phyloP scores from a whole-genome alignment of 1,140 invertebrate genomes.

The Antheraea mylitta region DNA sequence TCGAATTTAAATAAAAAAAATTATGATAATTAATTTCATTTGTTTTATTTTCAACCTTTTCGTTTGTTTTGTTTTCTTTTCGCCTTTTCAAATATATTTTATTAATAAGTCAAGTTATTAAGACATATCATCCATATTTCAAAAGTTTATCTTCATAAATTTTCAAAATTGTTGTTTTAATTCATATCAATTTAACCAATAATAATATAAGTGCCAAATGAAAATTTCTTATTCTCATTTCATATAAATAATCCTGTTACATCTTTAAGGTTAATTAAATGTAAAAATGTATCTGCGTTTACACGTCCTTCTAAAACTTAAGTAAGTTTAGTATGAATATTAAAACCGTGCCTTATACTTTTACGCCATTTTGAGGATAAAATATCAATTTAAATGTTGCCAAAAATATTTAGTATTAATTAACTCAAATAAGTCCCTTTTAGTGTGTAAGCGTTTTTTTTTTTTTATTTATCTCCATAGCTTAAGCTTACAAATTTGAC shows the following conservation, averaged over 20 bases:
- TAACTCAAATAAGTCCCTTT: background rate
- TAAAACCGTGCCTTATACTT: conserved; percentile 74
- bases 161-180: background rate
- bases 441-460: conserved; percentile 21
- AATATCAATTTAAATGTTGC: conserved; percentile 69
- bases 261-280: conserved; percentile 9
- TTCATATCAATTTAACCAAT: background rate
- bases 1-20: conserved; percentile 72
- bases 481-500: background rate
- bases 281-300: conserved; percentile 36
- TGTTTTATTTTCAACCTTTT: conserved; percentile 60
- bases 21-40: conserved; percentile 65
- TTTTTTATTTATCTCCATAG: background rate
- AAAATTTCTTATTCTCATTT: background rate
- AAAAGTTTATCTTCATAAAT: background rate
- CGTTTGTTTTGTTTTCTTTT: conserved; percentile 29
- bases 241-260: conserved; percentile 10
- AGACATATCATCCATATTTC: background rate
- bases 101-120: background rate
- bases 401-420: conserved; percentile 50
- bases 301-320: conserved; percentile 64
- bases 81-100: background rate
- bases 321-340: conserved; percentile 63
- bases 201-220: conserved; percentile 20
- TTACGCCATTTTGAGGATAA: conserved; percentile 72